Conservation (phyloP, 2,113 vertebrate species). For the Phocoena phocoena region DNA sequence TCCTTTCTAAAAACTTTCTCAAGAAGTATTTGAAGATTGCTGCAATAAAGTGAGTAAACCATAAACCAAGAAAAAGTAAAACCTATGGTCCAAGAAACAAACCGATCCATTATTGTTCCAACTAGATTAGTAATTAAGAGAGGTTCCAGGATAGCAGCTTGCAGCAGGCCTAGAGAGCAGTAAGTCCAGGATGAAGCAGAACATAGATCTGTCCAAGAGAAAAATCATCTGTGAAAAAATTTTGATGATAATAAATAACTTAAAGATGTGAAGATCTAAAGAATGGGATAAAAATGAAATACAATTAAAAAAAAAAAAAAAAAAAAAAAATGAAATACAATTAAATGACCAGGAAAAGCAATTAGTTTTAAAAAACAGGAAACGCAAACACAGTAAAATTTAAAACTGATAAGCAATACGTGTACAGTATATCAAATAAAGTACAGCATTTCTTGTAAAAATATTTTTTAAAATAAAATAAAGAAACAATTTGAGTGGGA, state of each 20-base stretch:
- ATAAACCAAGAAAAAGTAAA: neutral
- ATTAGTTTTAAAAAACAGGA: neutral
- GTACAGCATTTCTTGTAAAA: neutral
- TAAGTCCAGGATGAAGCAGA: neutral
- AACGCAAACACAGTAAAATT: neutral
- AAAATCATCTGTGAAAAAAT: neutral
- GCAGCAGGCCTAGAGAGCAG: neutral
- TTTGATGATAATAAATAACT: neutral
- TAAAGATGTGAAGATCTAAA: neutral
- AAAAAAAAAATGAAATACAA: neutral
- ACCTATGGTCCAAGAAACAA: neutral
- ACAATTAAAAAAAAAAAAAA: too few relatives aligned
- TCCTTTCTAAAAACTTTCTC: neutral
- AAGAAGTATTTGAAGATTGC: neutral
- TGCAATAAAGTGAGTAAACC: neutral
- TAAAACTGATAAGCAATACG: neutral
- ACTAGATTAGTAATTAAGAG: neutral
- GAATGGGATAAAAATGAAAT: neutral
- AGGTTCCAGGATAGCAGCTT: neutral
- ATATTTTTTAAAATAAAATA: neutral
- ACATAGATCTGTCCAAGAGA: neutral
- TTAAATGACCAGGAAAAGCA: neutral
- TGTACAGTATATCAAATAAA: neutral
- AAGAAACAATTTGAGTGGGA: neutral
- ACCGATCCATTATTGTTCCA: neutral